A percentile compares a stretch with the other conserved stretches of the same genome.
Evolutionary conservation across 2,797 vertebrate genomes (phyloP).

Genomic region (Miichthys miiuy): DNA sequence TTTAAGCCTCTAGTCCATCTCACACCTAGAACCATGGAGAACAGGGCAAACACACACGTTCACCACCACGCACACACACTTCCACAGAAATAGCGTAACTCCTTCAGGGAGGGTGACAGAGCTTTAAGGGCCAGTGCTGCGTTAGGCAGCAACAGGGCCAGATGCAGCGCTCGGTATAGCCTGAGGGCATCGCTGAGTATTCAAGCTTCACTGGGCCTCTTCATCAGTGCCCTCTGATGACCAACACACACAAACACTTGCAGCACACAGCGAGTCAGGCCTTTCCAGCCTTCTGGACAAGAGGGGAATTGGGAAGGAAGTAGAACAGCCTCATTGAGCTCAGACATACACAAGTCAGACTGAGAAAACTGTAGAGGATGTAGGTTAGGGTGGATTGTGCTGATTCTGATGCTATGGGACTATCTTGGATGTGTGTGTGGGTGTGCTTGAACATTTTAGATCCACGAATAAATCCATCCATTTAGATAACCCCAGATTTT

Average conservation of each 20-base stretch:
- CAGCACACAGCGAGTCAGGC: slow-evolving; percentile 48
- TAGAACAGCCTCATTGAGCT: slow-evolving; percentile 56
- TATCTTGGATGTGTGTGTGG: slow-evolving; percentile 34
- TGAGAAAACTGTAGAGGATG: slow-evolving; percentile 45
- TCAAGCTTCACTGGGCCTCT: slow-evolving; percentile 77
- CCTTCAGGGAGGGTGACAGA: slow-evolving; percentile 61
- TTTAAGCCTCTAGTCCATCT: not conserved
- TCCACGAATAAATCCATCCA: not conserved
- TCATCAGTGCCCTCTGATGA: slow-evolving; percentile 72
- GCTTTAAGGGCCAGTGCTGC: slow-evolving; percentile 58
- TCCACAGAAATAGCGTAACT: slow-evolving; percentile 42
- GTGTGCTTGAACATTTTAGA: slow-evolving; percentile 16
- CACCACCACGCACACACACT: slow-evolving; percentile 18
- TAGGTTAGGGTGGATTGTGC: slow-evolving; percentile 45
- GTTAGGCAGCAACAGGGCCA: slow-evolving; percentile 67
- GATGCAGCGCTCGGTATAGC: slow-evolving; percentile 60
- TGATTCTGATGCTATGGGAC: slow-evolving; percentile 39
- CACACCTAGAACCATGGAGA: slow-evolving; percentile 14
- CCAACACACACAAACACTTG: slow-evolving; percentile 39
- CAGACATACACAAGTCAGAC: slow-evolving; percentile 46
- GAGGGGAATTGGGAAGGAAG: slow-evolving; percentile 49
- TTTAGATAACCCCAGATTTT: not conserved
- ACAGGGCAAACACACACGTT: slow-evolving; percentile 20
- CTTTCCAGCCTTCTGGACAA: slow-evolving; percentile 46
- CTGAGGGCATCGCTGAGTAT: slow-evolving; percentile 64